Base-by-base conservation (phyloP, 2,113 vertebrate species). In the Corythornis vintsioides region DNA sequence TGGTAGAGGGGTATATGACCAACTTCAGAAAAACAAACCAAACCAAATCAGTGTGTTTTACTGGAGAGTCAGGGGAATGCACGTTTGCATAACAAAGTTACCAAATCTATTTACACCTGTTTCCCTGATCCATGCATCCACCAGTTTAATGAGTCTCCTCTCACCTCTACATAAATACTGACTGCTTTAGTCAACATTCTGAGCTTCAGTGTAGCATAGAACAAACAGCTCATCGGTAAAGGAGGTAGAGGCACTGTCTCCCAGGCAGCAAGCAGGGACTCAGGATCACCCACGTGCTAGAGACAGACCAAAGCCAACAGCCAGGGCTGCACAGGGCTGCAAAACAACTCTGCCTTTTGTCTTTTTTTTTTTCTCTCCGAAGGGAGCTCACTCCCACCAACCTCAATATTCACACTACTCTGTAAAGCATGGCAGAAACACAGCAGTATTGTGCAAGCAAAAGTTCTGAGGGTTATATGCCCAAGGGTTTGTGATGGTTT, bases 161-260 rank as follows among this genome's bases (percentile, higher is more conserved):
- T 67, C 92, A 91, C 64, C 65, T 78, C 65, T 48, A 48, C 69
- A 60, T 47, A 86, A 92, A 86, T 1, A n/a, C 61, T 43, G 61
- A 67, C 74, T 71, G 72, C 83, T 64, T 93, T 75, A 67, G 88
- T 86, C 67, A 94, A 93, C 45, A 91, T 18, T 77, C 69, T 35
- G 19, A 81, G 35, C 65, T 65, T 21, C 67, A 86, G 60, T 3
- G 40, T 16, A 40, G 65, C 48, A 7, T 2, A 40, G 80, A 91
- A 40, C 40, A 88, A 90, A 83, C 72, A 60, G 9, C 79, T 64
- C 90, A 14, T 52, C 29, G n/a, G 40, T 9, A 26, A 42, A 40
- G 4, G 56, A 64, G 56, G 64, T 72, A 83, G 64, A 86, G 83
- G 79, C 76, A 47, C 56, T 1, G 61, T 57, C 55, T 81, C 70